Evolutionary conservation across 2,113 vertebrate genomes (phyloP).

Genomic region (Leptosomus discolor): DNA sequence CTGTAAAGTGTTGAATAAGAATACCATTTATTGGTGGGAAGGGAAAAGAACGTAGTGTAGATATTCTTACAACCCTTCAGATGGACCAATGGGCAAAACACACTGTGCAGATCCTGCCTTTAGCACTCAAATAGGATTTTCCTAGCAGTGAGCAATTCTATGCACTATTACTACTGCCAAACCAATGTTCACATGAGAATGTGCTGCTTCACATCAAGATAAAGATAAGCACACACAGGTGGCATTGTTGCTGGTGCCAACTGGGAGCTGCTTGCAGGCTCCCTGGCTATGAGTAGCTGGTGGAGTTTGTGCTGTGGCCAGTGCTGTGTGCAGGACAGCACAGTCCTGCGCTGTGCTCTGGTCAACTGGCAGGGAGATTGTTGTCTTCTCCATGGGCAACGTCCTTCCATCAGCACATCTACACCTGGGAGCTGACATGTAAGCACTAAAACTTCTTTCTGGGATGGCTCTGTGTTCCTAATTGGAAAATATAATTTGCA

Average conservation of each 20-base stretch:
- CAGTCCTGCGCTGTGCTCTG: fast-evolving
- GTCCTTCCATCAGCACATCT: background rate
- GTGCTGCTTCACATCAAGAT: background rate
- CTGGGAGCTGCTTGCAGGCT: background rate
- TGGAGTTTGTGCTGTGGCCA: background rate
- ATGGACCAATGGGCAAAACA: background rate
- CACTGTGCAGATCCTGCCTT: background rate
- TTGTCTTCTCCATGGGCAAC: background rate
- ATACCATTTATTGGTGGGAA: background rate
- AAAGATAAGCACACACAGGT: background rate
- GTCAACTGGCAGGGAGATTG: fast-evolving
- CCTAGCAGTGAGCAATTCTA: background rate
- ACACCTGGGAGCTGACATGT: background rate
- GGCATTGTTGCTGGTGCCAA: background rate
- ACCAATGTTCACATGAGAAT: background rate
- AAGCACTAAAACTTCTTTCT: background rate
- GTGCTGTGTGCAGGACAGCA: fast-evolving
- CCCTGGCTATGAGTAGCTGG: background rate
- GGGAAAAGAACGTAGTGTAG: background rate
- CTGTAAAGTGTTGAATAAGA: background rate
- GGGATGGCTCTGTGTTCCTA: background rate
- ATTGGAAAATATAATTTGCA: background rate
- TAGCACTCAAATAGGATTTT: fast-evolving
- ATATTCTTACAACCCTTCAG: background rate
- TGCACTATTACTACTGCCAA: background rate